These are phyloP conservation scores for Drosophila greeni DNA, from an alignment of 2,888 invertebrate species.

Conservation along the genomic window DNA sequence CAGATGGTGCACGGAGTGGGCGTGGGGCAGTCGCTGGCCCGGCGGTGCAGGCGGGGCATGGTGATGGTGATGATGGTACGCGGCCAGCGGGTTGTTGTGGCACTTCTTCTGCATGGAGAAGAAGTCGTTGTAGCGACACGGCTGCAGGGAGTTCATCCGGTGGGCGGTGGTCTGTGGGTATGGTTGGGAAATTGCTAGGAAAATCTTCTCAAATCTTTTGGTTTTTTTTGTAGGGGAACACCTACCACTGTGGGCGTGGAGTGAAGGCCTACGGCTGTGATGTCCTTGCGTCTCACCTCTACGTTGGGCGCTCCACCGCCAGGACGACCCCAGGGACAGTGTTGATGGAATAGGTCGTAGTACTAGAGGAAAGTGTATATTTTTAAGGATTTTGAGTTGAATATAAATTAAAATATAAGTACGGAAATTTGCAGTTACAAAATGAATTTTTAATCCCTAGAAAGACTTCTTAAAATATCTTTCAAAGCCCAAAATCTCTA, in stretches of 20 bases:
- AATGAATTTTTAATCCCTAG: background rate
- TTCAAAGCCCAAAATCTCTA: background rate
- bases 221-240: background rate
- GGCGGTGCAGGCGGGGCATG: slow-evolving; percentile 50
- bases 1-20: slow-evolving; percentile 64
- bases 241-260: slow-evolving; percentile 82
- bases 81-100: slow-evolving; percentile 65
- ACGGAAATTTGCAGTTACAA: background rate
- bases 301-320: slow-evolving; percentile 87
- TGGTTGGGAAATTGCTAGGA: background rate
- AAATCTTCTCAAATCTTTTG: background rate
- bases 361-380: slow-evolving; percentile 73
- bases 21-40: slow-evolving; percentile 48
- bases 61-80: slow-evolving; percentile 68
- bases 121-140: slow-evolving; percentile 76
- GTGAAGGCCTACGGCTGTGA: slow-evolving; percentile 83
- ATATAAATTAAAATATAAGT: background rate
- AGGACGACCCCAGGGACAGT: slow-evolving; percentile 89
- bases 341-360: slow-evolving; percentile 84
- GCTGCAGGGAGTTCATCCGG: slow-evolving; percentile 74
- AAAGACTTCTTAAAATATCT: background rate
- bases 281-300: slow-evolving; percentile 84
- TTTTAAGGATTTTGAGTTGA: background rate
- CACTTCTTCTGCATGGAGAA: slow-evolving; percentile 76
- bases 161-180: slow-evolving; percentile 62